phyloP scores from a whole-genome alignment of 2,797 vertebrate genomes.

The Eremophila alpestris region DNA sequence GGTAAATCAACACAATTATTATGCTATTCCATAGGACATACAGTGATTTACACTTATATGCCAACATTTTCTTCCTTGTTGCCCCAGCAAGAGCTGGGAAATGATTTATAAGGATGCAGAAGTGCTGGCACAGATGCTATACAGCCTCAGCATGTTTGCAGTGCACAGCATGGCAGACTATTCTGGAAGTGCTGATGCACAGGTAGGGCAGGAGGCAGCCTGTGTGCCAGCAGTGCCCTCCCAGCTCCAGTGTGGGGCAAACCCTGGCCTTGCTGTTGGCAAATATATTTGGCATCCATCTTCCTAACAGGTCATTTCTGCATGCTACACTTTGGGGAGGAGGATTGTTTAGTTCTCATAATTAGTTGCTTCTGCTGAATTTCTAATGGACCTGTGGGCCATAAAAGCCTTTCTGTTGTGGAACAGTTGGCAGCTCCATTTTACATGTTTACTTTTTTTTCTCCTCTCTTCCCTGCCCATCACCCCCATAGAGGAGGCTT shows the following conservation, averaged over 20 bases:
- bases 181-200: not conserved
- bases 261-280: not conserved
- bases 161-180: not conserved
- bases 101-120: slow-evolving; percentile 73
- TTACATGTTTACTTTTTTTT: not conserved
- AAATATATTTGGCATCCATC: slow-evolving; percentile 20
- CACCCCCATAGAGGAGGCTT: not conserved
- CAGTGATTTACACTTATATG: slow-evolving; percentile 71
- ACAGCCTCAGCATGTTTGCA: slow-evolving; percentile 54
- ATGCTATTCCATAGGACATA: slow-evolving; percentile 69
- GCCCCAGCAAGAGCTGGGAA: slow-evolving; percentile 69
- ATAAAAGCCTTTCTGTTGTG: slow-evolving; percentile 29
- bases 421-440: slow-evolving; percentile 19
- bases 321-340: not conserved
- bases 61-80: slow-evolving; percentile 68
- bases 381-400: slow-evolving; percentile 22
- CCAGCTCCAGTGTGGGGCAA: not conserved
- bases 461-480: not conserved
- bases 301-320: slow-evolving; percentile 55
- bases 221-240: not conserved
- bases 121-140: slow-evolving; percentile 65
- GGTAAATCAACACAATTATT: slow-evolving; percentile 74
- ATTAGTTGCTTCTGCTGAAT: slow-evolving; percentile 65
- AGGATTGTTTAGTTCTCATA: slow-evolving; percentile 26
- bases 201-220: slow-evolving; percentile 7